These are phyloP conservation scores for Limulus polyphemus DNA, from an alignment of 2,888 invertebrate species.

Conservation along the genomic window DNA sequence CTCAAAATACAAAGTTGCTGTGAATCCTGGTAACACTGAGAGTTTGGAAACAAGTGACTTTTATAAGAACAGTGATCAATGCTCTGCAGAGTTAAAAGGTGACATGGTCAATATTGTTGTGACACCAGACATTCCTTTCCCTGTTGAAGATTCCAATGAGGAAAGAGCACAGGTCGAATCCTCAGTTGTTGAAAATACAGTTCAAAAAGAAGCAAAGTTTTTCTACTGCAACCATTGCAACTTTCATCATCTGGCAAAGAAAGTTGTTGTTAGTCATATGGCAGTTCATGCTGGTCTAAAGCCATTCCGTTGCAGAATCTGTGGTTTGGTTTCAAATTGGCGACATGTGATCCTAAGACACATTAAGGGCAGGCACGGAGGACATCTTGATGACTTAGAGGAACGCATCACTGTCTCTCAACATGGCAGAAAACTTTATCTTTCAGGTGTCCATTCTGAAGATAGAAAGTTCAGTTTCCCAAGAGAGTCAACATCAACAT, in stretches of 20 bases:
- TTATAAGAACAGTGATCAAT: not conserved
- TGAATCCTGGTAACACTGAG: not conserved
- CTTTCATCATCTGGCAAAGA: slow-evolving; percentile 23
- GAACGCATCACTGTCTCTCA: slow-evolving; percentile 12
- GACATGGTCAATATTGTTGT: slow-evolving; percentile 22
- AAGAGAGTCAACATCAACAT: not conserved
- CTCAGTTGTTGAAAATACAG: not conserved
- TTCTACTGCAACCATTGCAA: slow-evolving; percentile 24
- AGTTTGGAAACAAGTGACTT: not conserved
- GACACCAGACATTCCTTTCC: slow-evolving; percentile 19
- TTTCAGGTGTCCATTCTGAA: not conserved
- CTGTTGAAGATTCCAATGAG: slow-evolving; percentile 6
- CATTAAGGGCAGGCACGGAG: slow-evolving; percentile 26
- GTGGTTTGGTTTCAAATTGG: slow-evolving; percentile 37
- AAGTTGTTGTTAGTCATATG: slow-evolving; percentile 26
- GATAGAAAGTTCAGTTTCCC: not conserved
- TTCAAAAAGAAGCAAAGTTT: not conserved
- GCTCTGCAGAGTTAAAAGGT: slow-evolving; percentile 6
- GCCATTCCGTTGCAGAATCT: slow-evolving; percentile 29
- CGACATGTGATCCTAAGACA: slow-evolving; percentile 36
- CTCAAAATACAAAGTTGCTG: not conserved
- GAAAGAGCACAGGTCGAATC: slow-evolving; percentile 3
- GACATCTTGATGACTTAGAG: slow-evolving; percentile 21
- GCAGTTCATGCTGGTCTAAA: slow-evolving; percentile 24
- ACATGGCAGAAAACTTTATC: not conserved